Percentiles rank a stretch among this genome's conserved stretches.
These are phyloP conservation scores for Microctenopoma stevenorrisi DNA, from an alignment of 2,797 vertebrate species.

Conservation along the genomic window DNA sequence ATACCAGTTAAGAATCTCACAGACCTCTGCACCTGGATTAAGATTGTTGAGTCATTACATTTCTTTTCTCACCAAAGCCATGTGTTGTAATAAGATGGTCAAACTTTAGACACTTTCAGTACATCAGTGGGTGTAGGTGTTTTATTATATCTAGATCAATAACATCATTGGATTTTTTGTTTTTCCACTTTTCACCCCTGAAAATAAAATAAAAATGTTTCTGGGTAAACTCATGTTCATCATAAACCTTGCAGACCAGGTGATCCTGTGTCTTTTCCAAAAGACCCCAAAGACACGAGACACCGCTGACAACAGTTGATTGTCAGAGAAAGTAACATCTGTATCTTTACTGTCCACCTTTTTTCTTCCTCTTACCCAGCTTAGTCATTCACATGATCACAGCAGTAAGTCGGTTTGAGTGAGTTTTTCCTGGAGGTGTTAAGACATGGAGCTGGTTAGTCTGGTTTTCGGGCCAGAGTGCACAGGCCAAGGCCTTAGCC, in stretches of 20 bases:
- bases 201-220: too few species aligned
- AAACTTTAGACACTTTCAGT: neutral
- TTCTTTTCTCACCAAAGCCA: neutral
- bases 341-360: constrained; percentile 35
- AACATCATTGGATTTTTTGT: neutral
- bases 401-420: constrained; percentile 58
- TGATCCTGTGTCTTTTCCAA: neutral
- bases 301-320: constrained; percentile 1
- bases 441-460: constrained; percentile 63
- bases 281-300: constrained; percentile 6
- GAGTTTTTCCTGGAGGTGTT: constrained; percentile 60
- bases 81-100: neutral
- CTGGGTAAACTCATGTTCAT: neutral
- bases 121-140: neutral
- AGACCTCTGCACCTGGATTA: neutral
- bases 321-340: constrained; percentile 47
- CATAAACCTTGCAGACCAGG: neutral
- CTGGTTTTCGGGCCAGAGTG: constrained; percentile 75
- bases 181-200: neutral
- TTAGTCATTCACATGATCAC: constrained; percentile 62
- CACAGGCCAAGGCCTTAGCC: constrained; percentile 70
- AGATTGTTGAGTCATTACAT: neutral
- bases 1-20: too few species aligned
- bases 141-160: neutral
- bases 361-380: constrained; percentile 12